Evolutionary conservation across 2,888 invertebrate species (phyloP).

Genomic region (Punctoribates punctum): DNA sequence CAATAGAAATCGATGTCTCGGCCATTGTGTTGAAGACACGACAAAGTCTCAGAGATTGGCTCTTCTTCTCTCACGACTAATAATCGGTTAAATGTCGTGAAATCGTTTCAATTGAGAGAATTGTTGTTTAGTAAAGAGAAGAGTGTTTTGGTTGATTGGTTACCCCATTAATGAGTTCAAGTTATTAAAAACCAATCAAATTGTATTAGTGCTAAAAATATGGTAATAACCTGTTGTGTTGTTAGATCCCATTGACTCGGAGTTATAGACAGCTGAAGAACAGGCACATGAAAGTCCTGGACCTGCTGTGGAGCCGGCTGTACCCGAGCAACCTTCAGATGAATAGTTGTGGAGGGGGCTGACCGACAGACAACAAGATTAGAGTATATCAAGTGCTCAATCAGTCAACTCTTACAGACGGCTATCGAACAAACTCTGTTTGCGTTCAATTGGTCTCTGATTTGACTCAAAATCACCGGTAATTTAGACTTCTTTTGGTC

Average conservation of each 20-base stretch:
- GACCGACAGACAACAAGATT: slow-evolving; percentile 31
- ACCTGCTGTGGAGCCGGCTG: slow-evolving; percentile 76
- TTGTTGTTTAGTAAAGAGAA: background rate
- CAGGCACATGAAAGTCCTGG: slow-evolving; percentile 83
- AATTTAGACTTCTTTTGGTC: slow-evolving; percentile 63
- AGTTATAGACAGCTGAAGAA: slow-evolving; percentile 60
- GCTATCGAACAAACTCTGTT: slow-evolving; percentile 66
- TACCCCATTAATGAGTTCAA: background rate
- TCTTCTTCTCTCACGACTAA: too few relatives aligned
- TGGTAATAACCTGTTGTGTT: slow-evolving; percentile 72
- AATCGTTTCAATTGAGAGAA: background rate
- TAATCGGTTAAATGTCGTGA: too few relatives aligned
- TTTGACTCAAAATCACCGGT: slow-evolving; percentile 70
- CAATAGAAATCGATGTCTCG: too few relatives aligned
- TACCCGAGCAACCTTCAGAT: slow-evolving; percentile 78
- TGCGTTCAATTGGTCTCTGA: slow-evolving; percentile 75
- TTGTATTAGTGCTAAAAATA: too few relatives aligned
- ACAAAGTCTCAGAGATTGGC: too few relatives aligned
- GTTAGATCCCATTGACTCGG: slow-evolving; percentile 82
- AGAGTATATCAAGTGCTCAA: background rate
- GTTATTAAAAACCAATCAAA: background rate
- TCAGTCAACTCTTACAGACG: slow-evolving; percentile 51
- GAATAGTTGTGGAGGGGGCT: slow-evolving; percentile 82
- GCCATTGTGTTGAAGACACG: too few relatives aligned
- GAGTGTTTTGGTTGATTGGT: background rate